phyloP scores from a whole-genome alignment of 2,888 invertebrate species.

The Rhagium mordax region DNA sequence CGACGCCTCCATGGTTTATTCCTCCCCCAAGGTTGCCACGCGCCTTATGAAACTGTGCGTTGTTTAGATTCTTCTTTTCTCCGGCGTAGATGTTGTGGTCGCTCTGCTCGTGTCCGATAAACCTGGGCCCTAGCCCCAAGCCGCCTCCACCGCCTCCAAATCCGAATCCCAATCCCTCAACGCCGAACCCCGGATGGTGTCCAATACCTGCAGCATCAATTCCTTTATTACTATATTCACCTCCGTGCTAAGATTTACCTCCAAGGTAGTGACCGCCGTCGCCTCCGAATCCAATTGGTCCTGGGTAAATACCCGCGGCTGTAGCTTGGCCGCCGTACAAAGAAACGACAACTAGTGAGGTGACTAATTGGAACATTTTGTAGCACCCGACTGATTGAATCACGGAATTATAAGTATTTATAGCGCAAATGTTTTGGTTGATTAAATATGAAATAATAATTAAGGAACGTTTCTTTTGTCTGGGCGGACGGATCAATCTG shows the following conservation, averaged over 20 bases:
- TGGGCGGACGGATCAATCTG: neutral
- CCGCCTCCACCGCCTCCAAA: slow-evolving; percentile 28
- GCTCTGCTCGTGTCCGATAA: slow-evolving; percentile 66
- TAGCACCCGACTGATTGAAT: neutral
- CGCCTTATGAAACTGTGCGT: slow-evolving; percentile 71
- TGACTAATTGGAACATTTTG: slow-evolving; percentile 8
- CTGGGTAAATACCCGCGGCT: neutral
- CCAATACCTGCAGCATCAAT: slow-evolving; percentile 4
- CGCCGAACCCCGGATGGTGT: slow-evolving; percentile 68
- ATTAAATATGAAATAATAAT: slow-evolving; percentile 29
- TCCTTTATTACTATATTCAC: neutral
- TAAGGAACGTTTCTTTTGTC: slow-evolving; percentile 4
- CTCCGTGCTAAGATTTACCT: slow-evolving; percentile 39
- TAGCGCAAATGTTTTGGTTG: slow-evolving; percentile 37
- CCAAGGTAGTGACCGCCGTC: slow-evolving; percentile 56
- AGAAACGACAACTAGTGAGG: neutral
- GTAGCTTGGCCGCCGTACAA: neutral
- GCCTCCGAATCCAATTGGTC: neutral
- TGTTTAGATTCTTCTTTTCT: slow-evolving; percentile 74
- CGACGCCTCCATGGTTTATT: slow-evolving; percentile 73
- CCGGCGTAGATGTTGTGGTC: slow-evolving; percentile 74
- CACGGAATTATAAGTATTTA: slow-evolving; percentile 15
- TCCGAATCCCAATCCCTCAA: slow-evolving; percentile 43
- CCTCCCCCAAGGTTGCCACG: slow-evolving; percentile 74
- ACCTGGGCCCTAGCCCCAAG: slow-evolving; percentile 42